phyloP scores from a whole-genome alignment of 1,140 invertebrate species.

The Nixonia krombeini region DNA sequence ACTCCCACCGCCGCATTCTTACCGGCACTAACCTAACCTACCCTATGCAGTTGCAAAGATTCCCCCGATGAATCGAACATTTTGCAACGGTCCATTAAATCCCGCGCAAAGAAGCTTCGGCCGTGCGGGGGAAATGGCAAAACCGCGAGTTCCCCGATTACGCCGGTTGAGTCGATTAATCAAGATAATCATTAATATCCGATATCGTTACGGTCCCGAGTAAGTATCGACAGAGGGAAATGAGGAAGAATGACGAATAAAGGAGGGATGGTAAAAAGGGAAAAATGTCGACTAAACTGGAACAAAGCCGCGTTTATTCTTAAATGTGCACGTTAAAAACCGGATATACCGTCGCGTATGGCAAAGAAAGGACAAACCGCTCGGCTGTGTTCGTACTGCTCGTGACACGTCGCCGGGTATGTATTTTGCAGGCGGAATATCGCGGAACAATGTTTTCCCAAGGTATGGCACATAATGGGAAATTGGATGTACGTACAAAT shows the following conservation, averaged over 20 bases:
- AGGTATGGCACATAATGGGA: slow-evolving; percentile 38
- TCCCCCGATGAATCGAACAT: slow-evolving; percentile 34
- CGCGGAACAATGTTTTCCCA: slow-evolving; percentile 32
- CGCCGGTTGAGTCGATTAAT: too few species aligned
- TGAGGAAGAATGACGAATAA: too few species aligned
- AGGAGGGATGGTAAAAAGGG: too few species aligned
- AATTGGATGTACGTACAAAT: slow-evolving; percentile 53
- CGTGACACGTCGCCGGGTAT: slow-evolving; percentile 20
- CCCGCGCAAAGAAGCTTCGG: too few species aligned
- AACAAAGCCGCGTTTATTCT: too few species aligned
- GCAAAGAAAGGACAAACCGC: slow-evolving; percentile 26
- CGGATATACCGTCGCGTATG: slow-evolving; percentile 19
- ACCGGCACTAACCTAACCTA: slow-evolving; percentile 30
- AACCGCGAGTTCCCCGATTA: too few species aligned
- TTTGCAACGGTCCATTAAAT: slow-evolving; percentile 30
- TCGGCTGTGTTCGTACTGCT: slow-evolving; percentile 24
- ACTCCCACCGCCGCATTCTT: slow-evolving; percentile 29
- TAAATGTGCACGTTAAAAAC: slow-evolving; percentile 4
- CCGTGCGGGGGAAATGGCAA: too few species aligned
- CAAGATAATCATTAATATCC: too few species aligned
- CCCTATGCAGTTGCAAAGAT: slow-evolving; percentile 9
- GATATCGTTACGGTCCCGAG: too few species aligned
- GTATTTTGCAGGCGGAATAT: slow-evolving; percentile 39
- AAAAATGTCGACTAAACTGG: too few species aligned
- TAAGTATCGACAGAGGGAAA: too few species aligned